A percentile compares a stretch with the other conserved stretches of the same genome.
Conservation (phyloP, 1,140 invertebrate genomes). For the Drosophila pandora region DNA sequence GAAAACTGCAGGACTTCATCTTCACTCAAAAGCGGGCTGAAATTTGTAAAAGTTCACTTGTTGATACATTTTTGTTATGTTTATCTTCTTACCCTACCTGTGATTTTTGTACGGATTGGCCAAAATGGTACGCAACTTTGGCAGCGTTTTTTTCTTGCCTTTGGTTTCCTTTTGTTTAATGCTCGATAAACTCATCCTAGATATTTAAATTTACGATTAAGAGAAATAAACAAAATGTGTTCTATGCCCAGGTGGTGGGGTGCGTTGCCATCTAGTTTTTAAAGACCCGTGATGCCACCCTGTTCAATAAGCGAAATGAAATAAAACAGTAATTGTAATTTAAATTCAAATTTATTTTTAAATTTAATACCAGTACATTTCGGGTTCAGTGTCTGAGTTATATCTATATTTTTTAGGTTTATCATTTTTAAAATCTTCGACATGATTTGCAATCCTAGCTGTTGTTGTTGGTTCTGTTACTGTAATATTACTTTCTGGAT, state of each 20-base stretch:
- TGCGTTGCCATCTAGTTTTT: neutral
- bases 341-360: slow-evolving; percentile 5
- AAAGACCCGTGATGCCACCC: neutral
- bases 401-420: slow-evolving; percentile 47
- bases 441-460: neutral
- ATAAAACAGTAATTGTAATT: neutral
- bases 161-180: slow-evolving; percentile 63
- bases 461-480: neutral
- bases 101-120: slow-evolving; percentile 71
- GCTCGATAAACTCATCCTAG: slow-evolving; percentile 54
- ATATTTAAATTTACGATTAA: neutral
- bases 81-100: slow-evolving; percentile 16
- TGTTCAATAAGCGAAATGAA: neutral
- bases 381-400: slow-evolving; percentile 65
- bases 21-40: slow-evolving; percentile 54
- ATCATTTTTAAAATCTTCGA: slow-evolving; percentile 34
- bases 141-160: slow-evolving; percentile 62
- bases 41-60: slow-evolving; percentile 6
- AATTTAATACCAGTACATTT: slow-evolving; percentile 28
- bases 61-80: neutral
- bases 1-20: slow-evolving; percentile 40
- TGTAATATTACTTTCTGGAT: slow-evolving; percentile 4
- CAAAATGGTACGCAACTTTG: slow-evolving; percentile 56
- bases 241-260: neutral
- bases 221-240: slow-evolving; percentile 28